Percentiles rank a stretch among this genome's conserved stretches.
phyloP scores from a whole-genome alignment of 2,797 vertebrate species.

The Gallinago solitaria region DNA sequence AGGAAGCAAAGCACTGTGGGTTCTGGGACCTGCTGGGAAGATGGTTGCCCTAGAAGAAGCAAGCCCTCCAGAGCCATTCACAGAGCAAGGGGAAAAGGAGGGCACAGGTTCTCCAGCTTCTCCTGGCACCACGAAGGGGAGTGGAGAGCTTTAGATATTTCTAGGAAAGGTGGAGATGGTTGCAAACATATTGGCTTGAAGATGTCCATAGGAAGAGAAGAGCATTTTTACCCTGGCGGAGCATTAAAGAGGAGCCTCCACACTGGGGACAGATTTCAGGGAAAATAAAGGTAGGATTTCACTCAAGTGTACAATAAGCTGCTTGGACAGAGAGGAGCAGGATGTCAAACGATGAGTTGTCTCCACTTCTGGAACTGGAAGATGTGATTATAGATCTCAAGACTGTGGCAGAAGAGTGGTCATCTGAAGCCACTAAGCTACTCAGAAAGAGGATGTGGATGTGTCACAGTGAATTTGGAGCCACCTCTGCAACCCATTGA shows the following conservation, averaged over 20 bases:
- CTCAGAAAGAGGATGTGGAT: not conserved
- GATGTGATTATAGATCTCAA: not conserved
- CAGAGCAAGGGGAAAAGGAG: not conserved
- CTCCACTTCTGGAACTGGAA: not conserved
- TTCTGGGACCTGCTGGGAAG: not conserved
- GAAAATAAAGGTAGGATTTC: not conserved
- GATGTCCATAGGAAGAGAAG: not conserved
- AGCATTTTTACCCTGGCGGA: not conserved
- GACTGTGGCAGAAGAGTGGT: not conserved
- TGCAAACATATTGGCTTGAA: not conserved
- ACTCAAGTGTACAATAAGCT: not conserved
- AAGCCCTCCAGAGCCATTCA: not conserved
- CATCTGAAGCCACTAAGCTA: not conserved
- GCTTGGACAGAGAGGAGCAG: not conserved
- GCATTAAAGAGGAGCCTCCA: not conserved
- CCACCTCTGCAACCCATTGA: not conserved
- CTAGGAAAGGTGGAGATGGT: not conserved
- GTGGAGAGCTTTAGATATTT: not conserved
- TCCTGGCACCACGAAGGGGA: fast-evolving
- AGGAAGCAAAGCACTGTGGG: not conserved
- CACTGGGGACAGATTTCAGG: not conserved
- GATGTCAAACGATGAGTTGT: not conserved
- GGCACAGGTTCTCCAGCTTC: not conserved
- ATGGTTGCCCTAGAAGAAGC: not conserved
- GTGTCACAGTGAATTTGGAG: not conserved